These are phyloP conservation scores for Melikaiella ostensackeni DNA, from an alignment of 2,888 invertebrate genomes.

Conservation along the genomic window DNA sequence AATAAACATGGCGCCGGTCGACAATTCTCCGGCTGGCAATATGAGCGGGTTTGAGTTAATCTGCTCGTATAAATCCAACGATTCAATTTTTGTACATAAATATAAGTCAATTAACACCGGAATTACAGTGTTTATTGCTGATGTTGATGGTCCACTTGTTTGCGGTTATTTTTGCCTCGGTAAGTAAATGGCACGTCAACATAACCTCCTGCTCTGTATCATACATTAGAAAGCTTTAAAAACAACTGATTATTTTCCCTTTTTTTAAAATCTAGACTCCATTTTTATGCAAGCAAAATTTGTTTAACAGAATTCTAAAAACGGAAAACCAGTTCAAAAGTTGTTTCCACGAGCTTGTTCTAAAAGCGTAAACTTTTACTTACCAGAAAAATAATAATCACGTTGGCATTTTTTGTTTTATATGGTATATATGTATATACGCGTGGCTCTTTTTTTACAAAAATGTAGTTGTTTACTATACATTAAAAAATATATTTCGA, in stretches of 20 bases:
- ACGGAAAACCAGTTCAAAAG: too few species aligned
- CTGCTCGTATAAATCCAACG: constrained; percentile 84
- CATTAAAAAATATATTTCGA: too few species aligned
- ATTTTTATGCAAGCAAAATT: background rate
- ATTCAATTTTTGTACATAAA: constrained; percentile 87
- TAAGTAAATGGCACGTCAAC: constrained; percentile 75
- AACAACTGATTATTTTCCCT: background rate
- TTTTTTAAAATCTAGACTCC: background rate
- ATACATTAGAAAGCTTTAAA: background rate
- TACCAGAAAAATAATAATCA: too few species aligned
- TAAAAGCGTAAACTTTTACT: too few species aligned
- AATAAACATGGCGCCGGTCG: constrained; percentile 73
- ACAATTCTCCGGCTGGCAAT: constrained; percentile 71
- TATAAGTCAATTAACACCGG: constrained; percentile 89
- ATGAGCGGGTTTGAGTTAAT: constrained; percentile 79
- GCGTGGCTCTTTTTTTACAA: too few species aligned
- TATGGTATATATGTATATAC: too few species aligned
- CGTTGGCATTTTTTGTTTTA: too few species aligned
- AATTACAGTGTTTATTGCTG: constrained; percentile 88
- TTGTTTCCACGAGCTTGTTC: too few species aligned
- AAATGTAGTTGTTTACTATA: too few species aligned
- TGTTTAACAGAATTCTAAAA: too few species aligned
- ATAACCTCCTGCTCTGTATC: background rate
- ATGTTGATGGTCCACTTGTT: constrained; percentile 94
- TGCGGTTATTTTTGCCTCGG: constrained; percentile 92